These are phyloP conservation scores for Aselliscus stoliczkanus DNA, from an alignment of 2,797 vertebrate genomes.

Conservation along the genomic window DNA sequence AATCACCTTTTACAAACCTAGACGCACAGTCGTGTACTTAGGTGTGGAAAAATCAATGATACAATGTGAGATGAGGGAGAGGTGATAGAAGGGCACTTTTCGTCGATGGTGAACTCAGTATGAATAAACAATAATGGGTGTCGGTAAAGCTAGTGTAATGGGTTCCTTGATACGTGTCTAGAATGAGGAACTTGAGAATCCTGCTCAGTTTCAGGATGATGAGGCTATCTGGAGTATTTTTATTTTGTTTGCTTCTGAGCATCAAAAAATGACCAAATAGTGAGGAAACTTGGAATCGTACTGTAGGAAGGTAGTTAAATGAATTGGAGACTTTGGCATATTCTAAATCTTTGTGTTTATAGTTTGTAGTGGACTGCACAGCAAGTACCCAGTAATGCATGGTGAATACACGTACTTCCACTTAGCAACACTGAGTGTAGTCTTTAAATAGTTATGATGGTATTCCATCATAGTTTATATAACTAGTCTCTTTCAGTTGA, in stretches of 20 bases:
- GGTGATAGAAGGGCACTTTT: neutral
- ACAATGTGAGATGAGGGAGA: neutral
- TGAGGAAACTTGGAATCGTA: neutral
- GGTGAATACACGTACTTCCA: neutral
- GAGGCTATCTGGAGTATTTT: neutral
- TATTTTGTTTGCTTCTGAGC: neutral
- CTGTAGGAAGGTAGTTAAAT: neutral
- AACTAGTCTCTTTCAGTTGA: neutral
- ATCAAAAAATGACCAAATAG: neutral
- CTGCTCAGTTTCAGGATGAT: neutral
- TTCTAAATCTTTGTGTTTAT: neutral
- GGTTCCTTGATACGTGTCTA: neutral
- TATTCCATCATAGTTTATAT: neutral
- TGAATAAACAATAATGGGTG: neutral
- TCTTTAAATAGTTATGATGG: neutral
- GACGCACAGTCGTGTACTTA: neutral
- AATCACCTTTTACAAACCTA: neutral
- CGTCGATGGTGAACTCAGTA: neutral
- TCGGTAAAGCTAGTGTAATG: neutral
- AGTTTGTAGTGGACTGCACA: neutral
- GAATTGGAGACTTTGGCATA: neutral
- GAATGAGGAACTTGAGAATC: neutral
- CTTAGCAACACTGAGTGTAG: neutral
- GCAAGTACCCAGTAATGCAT: neutral
- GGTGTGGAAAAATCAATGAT: neutral